Evolutionary conservation across 2,113 vertebrate genomes (phyloP), one percentile per base, ranked within the genome.

Genomic region (Neopipo cinnamomea): DNA sequence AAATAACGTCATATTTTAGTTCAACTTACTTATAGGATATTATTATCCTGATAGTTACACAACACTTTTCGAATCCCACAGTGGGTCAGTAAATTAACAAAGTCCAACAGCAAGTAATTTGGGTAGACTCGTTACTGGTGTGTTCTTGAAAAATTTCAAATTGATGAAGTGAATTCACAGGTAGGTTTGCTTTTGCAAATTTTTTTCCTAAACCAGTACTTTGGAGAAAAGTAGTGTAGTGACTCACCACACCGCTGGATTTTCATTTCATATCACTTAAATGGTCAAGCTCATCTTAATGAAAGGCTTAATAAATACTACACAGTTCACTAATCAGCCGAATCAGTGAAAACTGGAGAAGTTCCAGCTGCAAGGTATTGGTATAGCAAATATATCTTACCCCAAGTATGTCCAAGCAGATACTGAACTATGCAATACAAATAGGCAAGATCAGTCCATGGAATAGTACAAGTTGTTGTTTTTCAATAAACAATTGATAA

Each of bases 171-270:
- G 4, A 90, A 24, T 79, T 80, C 72, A 67, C 70, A 11, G 0
- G 27, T 68, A 61, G 23, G 39, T 44, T 50, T 63, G 25, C 18
- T 67, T 77, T 74, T 84, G 53, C 21, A 7, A 7, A 47, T 55
- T 1, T 46, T 55, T 91, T 74, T 67, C 23, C 35, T 81, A 35
- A 88, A 84, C 14, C 23, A 50, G 2, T 46, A 22, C n/a, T 71
- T 81, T 2, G 31, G n/a, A 85, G n/a, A 50, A 30, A 74, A 58
- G 18, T 31, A 39, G 11, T 31, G 7, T 18, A 37, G 28, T 46
- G 31, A 33, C 6, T 62, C 0, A 1, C 14, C 37, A 24, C 46
- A 28, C 14, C 11, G 37, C 12, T 0, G 0, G 3, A 19, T 89
- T 91, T 56, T 77, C 1, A 1, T 37, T 88, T 81, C 30, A 2